Evolutionary conservation across 1,140 invertebrate genomes (phyloP).

Genomic region (Drosophila lini): DNA sequence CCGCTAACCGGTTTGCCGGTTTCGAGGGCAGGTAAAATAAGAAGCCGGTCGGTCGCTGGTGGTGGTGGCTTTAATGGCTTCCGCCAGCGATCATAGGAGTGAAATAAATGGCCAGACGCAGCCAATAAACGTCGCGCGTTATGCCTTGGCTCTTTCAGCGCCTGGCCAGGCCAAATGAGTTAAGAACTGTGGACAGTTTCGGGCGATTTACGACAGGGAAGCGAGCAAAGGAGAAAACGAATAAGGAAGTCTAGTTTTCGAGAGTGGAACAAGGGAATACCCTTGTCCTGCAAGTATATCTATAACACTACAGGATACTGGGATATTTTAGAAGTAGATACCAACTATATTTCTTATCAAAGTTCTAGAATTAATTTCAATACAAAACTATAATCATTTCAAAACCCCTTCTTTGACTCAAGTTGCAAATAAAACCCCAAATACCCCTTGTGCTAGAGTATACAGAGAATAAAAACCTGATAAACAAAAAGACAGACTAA

Average conservation of each 20-base stretch:
- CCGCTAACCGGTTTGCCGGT: constrained; percentile 67
- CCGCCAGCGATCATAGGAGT: constrained; percentile 84
- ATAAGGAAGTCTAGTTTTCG: neutral
- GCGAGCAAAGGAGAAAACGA: constrained; percentile 6
- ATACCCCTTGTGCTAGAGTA: no score
- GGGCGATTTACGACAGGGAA: constrained; percentile 60
- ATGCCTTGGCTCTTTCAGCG: constrained; percentile 67
- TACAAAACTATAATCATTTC: neutral
- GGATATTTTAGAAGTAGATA: neutral
- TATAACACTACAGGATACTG: no score
- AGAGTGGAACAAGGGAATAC: neutral
- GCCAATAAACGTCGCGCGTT: constrained; percentile 83
- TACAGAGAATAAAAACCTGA: neutral
- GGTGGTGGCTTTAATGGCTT: constrained; percentile 84
- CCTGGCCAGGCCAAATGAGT: constrained; percentile 69
- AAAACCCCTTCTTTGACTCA: no score
- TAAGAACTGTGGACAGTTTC: constrained; percentile 81
- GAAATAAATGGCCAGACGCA: constrained; percentile 83
- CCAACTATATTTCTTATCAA: neutral
- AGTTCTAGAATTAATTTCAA: neutral
- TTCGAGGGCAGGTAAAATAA: constrained; percentile 57
- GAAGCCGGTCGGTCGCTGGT: constrained; percentile 31
- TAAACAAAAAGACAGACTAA: neutral
- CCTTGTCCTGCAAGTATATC: neutral
- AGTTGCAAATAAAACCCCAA: neutral